phyloP scores from a whole-genome alignment of 2,113 vertebrate species.

The Rhinichthys klamathensis region DNA sequence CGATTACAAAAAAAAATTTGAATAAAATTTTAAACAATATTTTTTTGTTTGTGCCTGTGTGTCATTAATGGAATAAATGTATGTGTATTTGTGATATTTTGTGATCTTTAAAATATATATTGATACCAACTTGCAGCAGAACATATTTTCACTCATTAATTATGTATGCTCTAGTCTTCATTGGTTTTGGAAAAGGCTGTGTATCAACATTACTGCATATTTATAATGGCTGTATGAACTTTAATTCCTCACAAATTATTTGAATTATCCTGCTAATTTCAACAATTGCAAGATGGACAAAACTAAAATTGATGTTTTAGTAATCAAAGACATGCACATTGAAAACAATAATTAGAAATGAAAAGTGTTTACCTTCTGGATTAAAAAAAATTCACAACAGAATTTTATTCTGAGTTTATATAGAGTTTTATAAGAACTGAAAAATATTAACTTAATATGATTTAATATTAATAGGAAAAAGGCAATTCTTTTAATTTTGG shows the following conservation, averaged over 20 bases:
- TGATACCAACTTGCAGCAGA: too few relatives aligned
- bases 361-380: background rate
- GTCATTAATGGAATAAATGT: background rate
- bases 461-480: too few relatives aligned
- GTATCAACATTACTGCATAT: background rate
- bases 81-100: background rate
- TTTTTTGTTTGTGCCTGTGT: constrained; percentile 30
- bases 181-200: background rate
- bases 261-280: background rate
- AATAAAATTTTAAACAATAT: constrained; percentile 77
- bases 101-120: too few relatives aligned
- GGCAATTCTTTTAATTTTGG: too few relatives aligned
- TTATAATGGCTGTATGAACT: background rate
- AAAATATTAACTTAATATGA: too few relatives aligned
- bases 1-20: constrained; percentile 78
- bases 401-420: too few relatives aligned
- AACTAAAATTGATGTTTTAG: background rate
- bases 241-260: background rate
- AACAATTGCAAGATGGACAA: background rate
- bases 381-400: background rate
- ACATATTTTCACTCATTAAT: background rate
- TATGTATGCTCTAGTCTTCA: background rate
- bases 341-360: background rate
- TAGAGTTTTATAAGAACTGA: too few relatives aligned
- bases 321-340: background rate